A percentile compares a stretch with the other conserved stretches of the same genome.
These are phyloP conservation scores for Phorcus lineatus DNA, from an alignment of 2,888 invertebrate species.

Conservation along the genomic window DNA sequence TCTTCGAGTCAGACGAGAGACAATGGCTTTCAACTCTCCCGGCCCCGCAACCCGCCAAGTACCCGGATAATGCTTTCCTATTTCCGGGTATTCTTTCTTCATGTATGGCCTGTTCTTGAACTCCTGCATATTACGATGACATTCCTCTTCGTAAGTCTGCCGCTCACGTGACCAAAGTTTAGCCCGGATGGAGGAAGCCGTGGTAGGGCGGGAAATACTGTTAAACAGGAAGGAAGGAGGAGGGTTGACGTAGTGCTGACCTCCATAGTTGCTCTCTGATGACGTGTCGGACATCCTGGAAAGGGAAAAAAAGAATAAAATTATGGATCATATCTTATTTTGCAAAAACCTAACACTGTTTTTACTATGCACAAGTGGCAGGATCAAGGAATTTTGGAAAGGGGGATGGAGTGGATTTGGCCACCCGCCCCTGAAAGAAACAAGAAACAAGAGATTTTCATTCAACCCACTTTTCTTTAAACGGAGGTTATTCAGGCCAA, in stretches of 20 bases:
- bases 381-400: too few species aligned
- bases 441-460: too few species aligned
- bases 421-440: too few species aligned
- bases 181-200: conserved; percentile 56
- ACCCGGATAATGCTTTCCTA: conserved; percentile 61
- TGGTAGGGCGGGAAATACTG: conserved; percentile 54
- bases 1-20: conserved; percentile 52
- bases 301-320: not conserved
- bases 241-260: not conserved
- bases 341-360: too few species aligned
- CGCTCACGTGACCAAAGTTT: conserved; percentile 62
- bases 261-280: not conserved
- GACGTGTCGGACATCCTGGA: not conserved
- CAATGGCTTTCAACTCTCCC: conserved; percentile 45
- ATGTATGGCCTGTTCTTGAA: conserved; percentile 53
- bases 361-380: too few species aligned
- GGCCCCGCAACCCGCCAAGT: conserved; percentile 56
- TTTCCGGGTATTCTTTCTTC: conserved; percentile 53
- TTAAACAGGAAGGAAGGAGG: conserved; percentile 3
- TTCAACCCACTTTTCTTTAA: too few species aligned
- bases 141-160: conserved; percentile 52
- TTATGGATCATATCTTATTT: too few species aligned
- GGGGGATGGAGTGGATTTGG: too few species aligned
- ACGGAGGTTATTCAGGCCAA: too few species aligned
- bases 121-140: conserved; percentile 45